Conservation (phyloP, 1,140 invertebrate genomes). For the Drosophila chauvacae region DNA sequence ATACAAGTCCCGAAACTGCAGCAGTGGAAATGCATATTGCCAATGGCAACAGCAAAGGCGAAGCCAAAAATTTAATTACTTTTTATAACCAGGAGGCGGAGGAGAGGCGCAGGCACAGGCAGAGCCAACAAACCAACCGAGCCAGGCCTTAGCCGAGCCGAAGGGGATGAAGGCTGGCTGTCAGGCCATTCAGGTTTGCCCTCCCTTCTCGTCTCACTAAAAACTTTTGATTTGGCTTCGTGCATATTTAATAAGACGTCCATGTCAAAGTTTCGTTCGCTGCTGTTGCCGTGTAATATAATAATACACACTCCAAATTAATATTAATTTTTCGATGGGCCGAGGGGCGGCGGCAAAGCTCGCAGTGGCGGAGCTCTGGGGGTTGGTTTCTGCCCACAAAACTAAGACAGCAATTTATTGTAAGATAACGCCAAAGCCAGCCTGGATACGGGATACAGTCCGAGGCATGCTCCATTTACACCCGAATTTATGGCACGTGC, state of each 20-base stretch:
- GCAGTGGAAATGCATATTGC: slow-evolving; percentile 47
- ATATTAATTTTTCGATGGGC: slow-evolving; percentile 61
- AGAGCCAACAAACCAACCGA: slow-evolving; percentile 24
- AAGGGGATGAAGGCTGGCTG: slow-evolving; percentile 36
- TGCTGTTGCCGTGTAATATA: slow-evolving; percentile 50
- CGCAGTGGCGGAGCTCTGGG: background rate
- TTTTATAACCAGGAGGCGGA: slow-evolving; percentile 58
- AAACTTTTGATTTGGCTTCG: slow-evolving; percentile 65
- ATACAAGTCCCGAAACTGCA: slow-evolving; percentile 35
- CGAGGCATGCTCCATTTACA: slow-evolving; percentile 70
- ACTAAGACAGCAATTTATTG: slow-evolving; percentile 76
- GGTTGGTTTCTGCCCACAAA: slow-evolving; percentile 43
- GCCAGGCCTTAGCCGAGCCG: slow-evolving; percentile 9
- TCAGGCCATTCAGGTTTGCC: slow-evolving; percentile 29
- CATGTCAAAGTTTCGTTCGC: slow-evolving; percentile 61
- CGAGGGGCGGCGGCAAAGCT: background rate
- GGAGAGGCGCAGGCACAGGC: slow-evolving; percentile 8
- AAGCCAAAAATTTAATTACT: slow-evolving; percentile 73
- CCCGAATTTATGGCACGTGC: slow-evolving; percentile 74
- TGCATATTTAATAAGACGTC: slow-evolving; percentile 75
- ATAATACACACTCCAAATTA: slow-evolving; percentile 76
- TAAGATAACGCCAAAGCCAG: slow-evolving; percentile 63
- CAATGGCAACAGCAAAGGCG: slow-evolving; percentile 48
- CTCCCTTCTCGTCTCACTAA: slow-evolving; percentile 13
- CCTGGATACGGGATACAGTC: slow-evolving; percentile 59